Evolutionary conservation across 2,888 invertebrate species (phyloP).

Genomic region (Perizoma flavofasciatum): DNA sequence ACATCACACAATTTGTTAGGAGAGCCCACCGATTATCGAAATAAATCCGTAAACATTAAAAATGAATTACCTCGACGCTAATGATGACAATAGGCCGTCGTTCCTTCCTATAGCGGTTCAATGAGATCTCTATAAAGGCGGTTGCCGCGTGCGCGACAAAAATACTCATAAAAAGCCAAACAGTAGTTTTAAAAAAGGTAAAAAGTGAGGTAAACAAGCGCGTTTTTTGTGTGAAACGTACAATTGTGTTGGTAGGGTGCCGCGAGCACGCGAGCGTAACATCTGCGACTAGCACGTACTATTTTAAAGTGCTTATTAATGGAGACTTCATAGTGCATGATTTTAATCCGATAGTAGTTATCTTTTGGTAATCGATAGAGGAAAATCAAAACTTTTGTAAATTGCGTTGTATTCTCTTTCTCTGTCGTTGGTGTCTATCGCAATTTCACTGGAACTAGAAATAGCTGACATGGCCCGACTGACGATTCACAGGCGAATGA

Average conservation of each 20-base stretch:
- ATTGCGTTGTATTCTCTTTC: too few relatives aligned
- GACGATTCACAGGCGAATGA: slow-evolving; percentile 17
- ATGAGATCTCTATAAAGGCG: slow-evolving; percentile 67
- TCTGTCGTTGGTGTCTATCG: too few relatives aligned
- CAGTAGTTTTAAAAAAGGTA: slow-evolving; percentile 77
- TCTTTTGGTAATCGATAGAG: neutral
- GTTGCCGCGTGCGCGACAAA: slow-evolving; percentile 76
- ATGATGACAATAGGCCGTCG: slow-evolving; percentile 65
- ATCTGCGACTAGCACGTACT: slow-evolving; percentile 56
- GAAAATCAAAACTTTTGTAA: too few relatives aligned
- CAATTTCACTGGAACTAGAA: slow-evolving; percentile 2
- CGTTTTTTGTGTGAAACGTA: slow-evolving; percentile 68
- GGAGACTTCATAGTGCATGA: slow-evolving; percentile 14
- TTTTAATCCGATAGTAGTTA: slow-evolving; percentile 5
- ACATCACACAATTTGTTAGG: slow-evolving; percentile 40
- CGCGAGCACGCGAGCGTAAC: slow-evolving; percentile 66
- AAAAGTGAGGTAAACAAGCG: slow-evolving; percentile 82
- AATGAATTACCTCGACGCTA: slow-evolving; percentile 69
- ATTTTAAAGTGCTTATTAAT: slow-evolving; percentile 31
- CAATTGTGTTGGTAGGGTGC: slow-evolving; percentile 69
- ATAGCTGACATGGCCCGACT: slow-evolving; percentile 3
- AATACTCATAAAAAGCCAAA: slow-evolving; percentile 74
- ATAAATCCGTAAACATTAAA: slow-evolving; percentile 68
- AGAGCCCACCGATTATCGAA: slow-evolving; percentile 68
- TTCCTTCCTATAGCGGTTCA: slow-evolving; percentile 65